Evolutionary conservation across 1,140 invertebrate genomes (phyloP).

Genomic region (Charaxes varanes): DNA sequence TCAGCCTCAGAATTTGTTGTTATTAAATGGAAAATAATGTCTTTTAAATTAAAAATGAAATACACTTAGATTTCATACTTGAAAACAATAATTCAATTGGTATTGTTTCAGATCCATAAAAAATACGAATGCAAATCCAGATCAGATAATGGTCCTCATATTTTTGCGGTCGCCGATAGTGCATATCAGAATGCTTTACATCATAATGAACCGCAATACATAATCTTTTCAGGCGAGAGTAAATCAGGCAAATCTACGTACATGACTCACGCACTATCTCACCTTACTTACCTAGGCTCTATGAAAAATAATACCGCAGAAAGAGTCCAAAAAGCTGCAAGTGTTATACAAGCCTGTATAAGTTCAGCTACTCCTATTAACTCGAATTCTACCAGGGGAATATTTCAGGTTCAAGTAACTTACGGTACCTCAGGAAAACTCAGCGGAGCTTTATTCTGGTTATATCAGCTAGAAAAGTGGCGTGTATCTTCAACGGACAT

Average conservation of each 20-base stretch:
- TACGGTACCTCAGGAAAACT: conserved; percentile 90
- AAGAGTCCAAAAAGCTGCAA: conserved; percentile 82
- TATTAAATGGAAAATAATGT: too few species aligned
- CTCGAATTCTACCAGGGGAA: conserved; percentile 88
- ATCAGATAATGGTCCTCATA: conserved; percentile 92
- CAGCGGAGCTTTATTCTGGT: conserved; percentile 88
- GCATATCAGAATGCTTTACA: conserved; percentile 91
- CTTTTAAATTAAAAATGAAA: too few species aligned
- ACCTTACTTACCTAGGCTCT: conserved; percentile 83
- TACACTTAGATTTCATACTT: too few species aligned
- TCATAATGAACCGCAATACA: conserved; percentile 87
- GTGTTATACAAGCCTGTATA: conserved; percentile 86
- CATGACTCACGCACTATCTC: conserved; percentile 81
- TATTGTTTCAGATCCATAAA: conserved; percentile 80
- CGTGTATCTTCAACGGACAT: conserved; percentile 87
- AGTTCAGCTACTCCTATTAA: conserved; percentile 92
- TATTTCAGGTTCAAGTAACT: conserved; percentile 88
- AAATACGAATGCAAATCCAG: conserved; percentile 90
- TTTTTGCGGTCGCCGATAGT: conserved; percentile 90
- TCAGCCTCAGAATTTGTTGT: too few species aligned
- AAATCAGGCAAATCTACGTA: conserved; percentile 90
- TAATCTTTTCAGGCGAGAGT: conserved; percentile 88
- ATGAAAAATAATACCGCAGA: conserved; percentile 77
- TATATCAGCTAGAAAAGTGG: conserved; percentile 92
- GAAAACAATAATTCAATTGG: too few species aligned